These are phyloP conservation scores for Ormyrus nitidulus DNA, from an alignment of 2,888 invertebrate genomes.

Conservation along the genomic window DNA sequence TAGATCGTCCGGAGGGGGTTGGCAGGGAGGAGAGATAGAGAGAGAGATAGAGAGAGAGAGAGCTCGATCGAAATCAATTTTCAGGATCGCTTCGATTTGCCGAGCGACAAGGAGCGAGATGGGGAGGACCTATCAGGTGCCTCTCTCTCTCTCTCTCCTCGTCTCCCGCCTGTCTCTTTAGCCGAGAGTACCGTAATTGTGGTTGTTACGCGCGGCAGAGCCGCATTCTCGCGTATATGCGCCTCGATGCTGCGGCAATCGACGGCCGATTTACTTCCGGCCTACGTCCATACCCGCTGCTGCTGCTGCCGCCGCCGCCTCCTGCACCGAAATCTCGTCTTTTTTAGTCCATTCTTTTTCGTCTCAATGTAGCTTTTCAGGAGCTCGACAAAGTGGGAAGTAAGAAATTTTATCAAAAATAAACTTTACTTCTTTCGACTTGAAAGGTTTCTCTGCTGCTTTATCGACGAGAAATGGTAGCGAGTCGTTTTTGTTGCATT, in stretches of 20 bases:
- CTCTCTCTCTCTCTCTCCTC: conserved; percentile 19
- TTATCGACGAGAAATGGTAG: too few species aligned
- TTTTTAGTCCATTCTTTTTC: too few species aligned
- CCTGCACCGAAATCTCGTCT: too few species aligned
- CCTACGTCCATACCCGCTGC: conserved; percentile 41
- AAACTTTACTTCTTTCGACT: too few species aligned
- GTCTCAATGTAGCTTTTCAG: too few species aligned
- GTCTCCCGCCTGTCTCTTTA: conserved; percentile 40
- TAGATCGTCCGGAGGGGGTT: conserved; percentile 5
- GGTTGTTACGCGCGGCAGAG: conserved; percentile 48
- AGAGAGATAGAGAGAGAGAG: neutral
- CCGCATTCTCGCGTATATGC: conserved; percentile 24
- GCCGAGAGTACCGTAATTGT: conserved; percentile 52
- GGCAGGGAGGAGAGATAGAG: too few species aligned
- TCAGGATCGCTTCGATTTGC: conserved; percentile 54
- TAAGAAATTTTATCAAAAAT: too few species aligned
- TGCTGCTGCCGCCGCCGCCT: too few species aligned
- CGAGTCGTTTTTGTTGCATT: too few species aligned
- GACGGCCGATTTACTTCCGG: conserved; percentile 52
- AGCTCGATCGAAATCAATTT: conserved; percentile 54
- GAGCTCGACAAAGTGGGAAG: too few species aligned
- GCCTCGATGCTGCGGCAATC: conserved; percentile 17
- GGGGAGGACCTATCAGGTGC: neutral
- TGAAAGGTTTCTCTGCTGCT: too few species aligned
- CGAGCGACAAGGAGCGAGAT: conserved; percentile 40